Evolutionary conservation across 2,888 invertebrate genomes (phyloP).

Genomic region (Ophioninae sp.): DNA sequence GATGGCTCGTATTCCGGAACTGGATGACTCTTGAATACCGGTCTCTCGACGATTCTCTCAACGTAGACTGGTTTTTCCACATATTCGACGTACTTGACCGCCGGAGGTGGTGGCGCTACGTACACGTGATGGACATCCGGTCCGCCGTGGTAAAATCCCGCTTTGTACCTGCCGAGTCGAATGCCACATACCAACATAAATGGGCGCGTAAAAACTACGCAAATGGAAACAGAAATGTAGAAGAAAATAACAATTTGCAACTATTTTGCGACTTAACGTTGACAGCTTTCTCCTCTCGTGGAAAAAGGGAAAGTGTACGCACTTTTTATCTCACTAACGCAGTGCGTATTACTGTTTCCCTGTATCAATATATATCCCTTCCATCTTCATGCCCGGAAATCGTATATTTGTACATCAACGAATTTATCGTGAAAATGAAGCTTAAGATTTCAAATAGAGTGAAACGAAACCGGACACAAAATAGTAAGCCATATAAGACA

Average conservation of each 20-base stretch:
- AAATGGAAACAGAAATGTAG: constrained; percentile 9
- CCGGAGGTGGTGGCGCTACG: constrained; percentile 72
- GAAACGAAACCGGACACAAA: too few species aligned
- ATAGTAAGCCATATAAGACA: too few species aligned
- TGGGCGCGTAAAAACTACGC: background rate
- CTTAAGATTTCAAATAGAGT: too few species aligned
- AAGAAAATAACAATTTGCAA: constrained; percentile 13
- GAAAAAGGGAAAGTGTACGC: constrained; percentile 7
- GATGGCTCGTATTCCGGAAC: constrained; percentile 70
- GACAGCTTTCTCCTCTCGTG: background rate
- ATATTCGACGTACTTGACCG: constrained; percentile 77
- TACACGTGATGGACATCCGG: constrained; percentile 78
- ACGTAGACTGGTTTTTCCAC: constrained; percentile 78
- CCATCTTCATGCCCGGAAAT: background rate
- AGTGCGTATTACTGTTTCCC: background rate
- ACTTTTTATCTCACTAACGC: background rate
- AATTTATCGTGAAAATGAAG: too few species aligned
- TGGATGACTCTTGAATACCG: constrained; percentile 70
- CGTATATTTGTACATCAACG: background rate
- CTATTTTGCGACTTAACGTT: background rate
- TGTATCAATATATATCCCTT: background rate
- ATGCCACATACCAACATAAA: background rate
- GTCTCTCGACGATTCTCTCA: constrained; percentile 75
- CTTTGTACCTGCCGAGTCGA: constrained; percentile 72
- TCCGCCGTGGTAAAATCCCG: constrained; percentile 71